A percentile compares a stretch with the other conserved stretches of the same genome.
Conservation (phyloP, 1,140 invertebrate genomes). For the Tribolium castaneum region DNA sequence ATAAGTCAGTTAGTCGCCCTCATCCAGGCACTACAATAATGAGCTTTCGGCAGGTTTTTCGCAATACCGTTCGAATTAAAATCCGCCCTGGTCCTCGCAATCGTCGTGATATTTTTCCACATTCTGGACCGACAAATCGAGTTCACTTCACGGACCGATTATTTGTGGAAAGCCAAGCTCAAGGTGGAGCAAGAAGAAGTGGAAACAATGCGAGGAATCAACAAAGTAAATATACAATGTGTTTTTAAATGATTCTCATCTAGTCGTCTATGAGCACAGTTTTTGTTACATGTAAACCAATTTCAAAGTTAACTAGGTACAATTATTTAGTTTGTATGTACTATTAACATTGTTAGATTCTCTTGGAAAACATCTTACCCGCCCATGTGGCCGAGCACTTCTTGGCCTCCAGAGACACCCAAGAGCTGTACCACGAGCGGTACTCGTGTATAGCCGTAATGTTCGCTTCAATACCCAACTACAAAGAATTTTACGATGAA, state of each 20-base stretch:
- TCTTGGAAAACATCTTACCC: conserved; percentile 96
- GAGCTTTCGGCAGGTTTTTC: conserved; percentile 68
- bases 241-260: too few relatives aligned
- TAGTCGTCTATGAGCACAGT: too few relatives aligned
- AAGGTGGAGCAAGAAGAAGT: conserved; percentile 94
- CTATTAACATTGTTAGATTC: conserved; percentile 67
- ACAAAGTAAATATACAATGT: conserved; percentile 75
- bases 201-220: conserved; percentile 94
- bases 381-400: conserved; percentile 96
- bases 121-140: conserved; percentile 88
- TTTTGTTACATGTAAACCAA: too few relatives aligned
- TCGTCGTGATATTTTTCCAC: conserved; percentile 74
- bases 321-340: too few relatives aligned
- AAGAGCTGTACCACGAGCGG: conserved; percentile 94
- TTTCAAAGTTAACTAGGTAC: too few relatives aligned
- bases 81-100: conserved; percentile 72
- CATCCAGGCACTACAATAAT: too few relatives aligned
- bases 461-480: conserved; percentile 99
- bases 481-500: conserved; percentile 98
- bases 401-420: conserved; percentile 73
- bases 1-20: conserved; percentile 69
- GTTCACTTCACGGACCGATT: conserved; percentile 88
- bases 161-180: conserved; percentile 92
- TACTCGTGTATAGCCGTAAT: conserved; percentile 96
- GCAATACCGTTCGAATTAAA: conserved; percentile 75